A percentile compares a stretch with the other conserved stretches of the same genome.
Evolutionary conservation across 2,113 vertebrate species (phyloP).

Genomic region (Hypanus sabinus): DNA sequence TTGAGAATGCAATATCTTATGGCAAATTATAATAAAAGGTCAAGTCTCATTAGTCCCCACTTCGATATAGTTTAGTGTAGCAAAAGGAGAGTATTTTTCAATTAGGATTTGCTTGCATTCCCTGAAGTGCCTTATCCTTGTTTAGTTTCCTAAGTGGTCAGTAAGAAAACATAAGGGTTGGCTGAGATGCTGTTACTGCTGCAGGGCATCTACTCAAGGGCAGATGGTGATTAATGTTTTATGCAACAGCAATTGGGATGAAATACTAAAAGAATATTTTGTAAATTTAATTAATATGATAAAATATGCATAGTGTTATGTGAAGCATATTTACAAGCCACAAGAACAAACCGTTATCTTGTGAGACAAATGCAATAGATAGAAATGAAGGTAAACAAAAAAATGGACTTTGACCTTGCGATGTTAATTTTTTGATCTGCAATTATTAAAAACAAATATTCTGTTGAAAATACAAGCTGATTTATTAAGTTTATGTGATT

Average conservation of each 20-base stretch:
- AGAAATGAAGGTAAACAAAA: not conserved
- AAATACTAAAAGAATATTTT: not conserved
- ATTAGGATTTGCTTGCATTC: constrained; percentile 12
- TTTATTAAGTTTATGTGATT: not conserved
- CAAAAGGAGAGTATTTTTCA: constrained; percentile 6
- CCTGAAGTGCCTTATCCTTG: not conserved
- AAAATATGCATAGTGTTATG: not conserved
- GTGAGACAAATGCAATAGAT: not conserved
- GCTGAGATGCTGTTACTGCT: constrained; percentile 22
- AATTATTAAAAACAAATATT: not conserved
- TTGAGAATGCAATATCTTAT: not conserved
- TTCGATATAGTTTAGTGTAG: not conserved
- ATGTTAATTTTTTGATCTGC: not conserved
- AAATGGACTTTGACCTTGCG: not conserved
- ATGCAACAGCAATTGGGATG: constrained; percentile 22
- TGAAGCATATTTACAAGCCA: not conserved
- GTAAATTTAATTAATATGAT: constrained; percentile 32
- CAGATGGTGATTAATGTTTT: constrained; percentile 25
- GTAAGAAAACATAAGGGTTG: not conserved
- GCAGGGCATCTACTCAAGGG: not conserved
- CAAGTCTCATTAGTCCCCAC: not conserved
- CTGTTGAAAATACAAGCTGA: not conserved
- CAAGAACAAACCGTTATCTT: not conserved
- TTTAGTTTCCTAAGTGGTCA: constrained; percentile 27
- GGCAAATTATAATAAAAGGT: not conserved